Conservation (phyloP, 2,888 invertebrate species). For the Andrena fulva region DNA sequence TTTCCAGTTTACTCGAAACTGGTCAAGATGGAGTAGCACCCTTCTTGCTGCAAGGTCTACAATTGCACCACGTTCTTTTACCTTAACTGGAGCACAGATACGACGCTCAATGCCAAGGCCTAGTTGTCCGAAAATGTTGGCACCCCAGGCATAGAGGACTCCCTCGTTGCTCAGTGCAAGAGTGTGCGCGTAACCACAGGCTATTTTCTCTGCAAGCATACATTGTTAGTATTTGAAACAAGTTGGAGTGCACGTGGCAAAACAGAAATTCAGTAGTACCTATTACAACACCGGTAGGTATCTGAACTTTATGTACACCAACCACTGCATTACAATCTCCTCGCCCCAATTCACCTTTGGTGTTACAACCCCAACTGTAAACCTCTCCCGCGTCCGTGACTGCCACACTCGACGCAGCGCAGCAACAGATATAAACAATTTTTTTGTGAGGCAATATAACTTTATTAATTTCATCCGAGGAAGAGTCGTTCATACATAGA, state of each 20-base stretch:
- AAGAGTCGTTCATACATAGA: conserved; percentile 80
- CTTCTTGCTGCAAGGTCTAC: not conserved
- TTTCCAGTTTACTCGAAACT: too few relatives aligned
- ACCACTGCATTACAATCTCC: conserved; percentile 87
- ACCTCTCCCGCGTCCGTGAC: conserved; percentile 87
- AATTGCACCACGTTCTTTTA: conserved; percentile 80
- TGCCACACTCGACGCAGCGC: conserved; percentile 87
- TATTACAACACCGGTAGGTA: conserved; percentile 84
- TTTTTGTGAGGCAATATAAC: conserved; percentile 80
- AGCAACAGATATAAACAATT: conserved; percentile 86
- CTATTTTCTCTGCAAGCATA: conserved; percentile 82
- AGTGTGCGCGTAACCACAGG: conserved; percentile 87
- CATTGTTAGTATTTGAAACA: not conserved
- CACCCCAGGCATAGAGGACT: conserved; percentile 87
- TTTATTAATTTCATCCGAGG: conserved; percentile 85
- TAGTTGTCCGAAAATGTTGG: conserved; percentile 87
- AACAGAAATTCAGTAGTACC: conserved; percentile 70
- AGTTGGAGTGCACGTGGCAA: not conserved
- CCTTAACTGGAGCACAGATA: conserved; percentile 85
- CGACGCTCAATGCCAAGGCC: conserved; percentile 86
- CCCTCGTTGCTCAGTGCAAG: conserved; percentile 88
- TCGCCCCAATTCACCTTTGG: conserved; percentile 86
- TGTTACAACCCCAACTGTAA: conserved; percentile 88
- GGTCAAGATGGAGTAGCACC: too few relatives aligned
- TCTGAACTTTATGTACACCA: conserved; percentile 85